phyloP scores from a whole-genome alignment of 2,888 invertebrate species.

The Apodemia zela region DNA sequence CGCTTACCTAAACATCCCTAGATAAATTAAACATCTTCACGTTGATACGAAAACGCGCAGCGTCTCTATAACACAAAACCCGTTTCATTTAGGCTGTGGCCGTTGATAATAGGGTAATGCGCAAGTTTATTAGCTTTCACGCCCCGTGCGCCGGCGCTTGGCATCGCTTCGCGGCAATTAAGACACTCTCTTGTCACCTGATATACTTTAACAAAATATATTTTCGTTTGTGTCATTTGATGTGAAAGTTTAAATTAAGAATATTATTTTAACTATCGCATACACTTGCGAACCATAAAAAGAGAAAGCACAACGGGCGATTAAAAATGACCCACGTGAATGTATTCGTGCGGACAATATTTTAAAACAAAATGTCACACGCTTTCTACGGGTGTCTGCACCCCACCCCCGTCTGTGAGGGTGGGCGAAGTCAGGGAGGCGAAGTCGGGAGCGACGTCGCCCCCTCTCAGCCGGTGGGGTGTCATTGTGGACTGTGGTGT shows the following conservation, averaged over 20 bases:
- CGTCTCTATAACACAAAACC: conserved; percentile 29
- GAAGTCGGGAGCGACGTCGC: conserved; percentile 38
- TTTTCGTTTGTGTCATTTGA: conserved; percentile 24
- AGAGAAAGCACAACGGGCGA: conserved; percentile 54
- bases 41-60: conserved; percentile 36
- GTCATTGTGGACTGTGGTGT: conserved; percentile 80
- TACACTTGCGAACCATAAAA: conserved; percentile 43
- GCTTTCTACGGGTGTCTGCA: conserved; percentile 73
- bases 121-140: conserved; percentile 62
- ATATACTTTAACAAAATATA: conserved; percentile 25
- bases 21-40: conserved; percentile 37
- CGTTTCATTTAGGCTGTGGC: conserved; percentile 44
- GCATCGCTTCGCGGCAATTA: conserved; percentile 59
- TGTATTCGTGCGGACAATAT: conserved; percentile 78
- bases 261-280: conserved; percentile 26
- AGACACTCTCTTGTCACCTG: conserved; percentile 38
- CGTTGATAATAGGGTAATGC: conserved; percentile 44
- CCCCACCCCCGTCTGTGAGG: conserved; percentile 42
- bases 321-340: conserved; percentile 77
- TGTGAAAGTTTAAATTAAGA: conserved; percentile 20
- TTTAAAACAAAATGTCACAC: conserved; percentile 81
- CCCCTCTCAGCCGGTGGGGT: conserved; percentile 57
- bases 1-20: conserved; percentile 56
- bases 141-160: conserved; percentile 59
- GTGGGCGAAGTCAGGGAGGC: conserved; percentile 34